phyloP scores from a whole-genome alignment of 2,888 invertebrate species.

The Asteroscopus sphinx region DNA sequence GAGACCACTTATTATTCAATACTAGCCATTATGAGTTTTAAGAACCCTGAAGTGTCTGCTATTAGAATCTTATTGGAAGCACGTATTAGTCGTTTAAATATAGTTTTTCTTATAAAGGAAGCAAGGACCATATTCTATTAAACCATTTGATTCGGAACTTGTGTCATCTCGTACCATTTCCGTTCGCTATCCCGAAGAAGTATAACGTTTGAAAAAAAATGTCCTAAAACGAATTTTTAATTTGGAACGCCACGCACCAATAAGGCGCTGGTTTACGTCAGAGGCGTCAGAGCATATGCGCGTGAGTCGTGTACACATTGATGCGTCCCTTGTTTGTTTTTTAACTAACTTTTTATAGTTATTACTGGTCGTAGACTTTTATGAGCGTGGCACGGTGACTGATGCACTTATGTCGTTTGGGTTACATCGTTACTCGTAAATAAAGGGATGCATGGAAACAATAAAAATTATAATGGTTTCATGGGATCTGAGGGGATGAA shows the following conservation, averaged over 20 bases:
- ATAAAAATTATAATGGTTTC: slow-evolving; percentile 31
- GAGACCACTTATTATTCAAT: slow-evolving; percentile 49
- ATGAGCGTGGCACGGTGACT: slow-evolving; percentile 70
- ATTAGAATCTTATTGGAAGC: slow-evolving; percentile 1
- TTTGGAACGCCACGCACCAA: slow-evolving; percentile 43
- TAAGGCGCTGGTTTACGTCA: slow-evolving; percentile 57
- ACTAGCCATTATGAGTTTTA: slow-evolving; percentile 28
- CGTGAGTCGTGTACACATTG: slow-evolving; percentile 56
- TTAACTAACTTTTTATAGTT: slow-evolving; percentile 70
- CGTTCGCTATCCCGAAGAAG: slow-evolving; percentile 4
- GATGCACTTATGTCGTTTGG: slow-evolving; percentile 59
- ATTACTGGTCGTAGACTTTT: slow-evolving; percentile 71
- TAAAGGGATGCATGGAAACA: slow-evolving; percentile 35
- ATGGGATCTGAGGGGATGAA: slow-evolving; percentile 12
- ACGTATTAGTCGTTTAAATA: not conserved
- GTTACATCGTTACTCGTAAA: slow-evolving; percentile 21
- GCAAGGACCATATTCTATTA: not conserved
- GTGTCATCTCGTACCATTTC: slow-evolving; percentile 7
- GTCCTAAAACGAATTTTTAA: slow-evolving; percentile 40
- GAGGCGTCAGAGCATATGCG: slow-evolving; percentile 60
- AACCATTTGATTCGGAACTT: not conserved
- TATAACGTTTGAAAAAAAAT: slow-evolving; percentile 19
- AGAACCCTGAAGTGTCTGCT: slow-evolving; percentile 2
- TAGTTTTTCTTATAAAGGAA: not conserved
- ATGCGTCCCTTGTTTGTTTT: slow-evolving; percentile 68